Conservation (phyloP, 2,113 vertebrate species). For the Bagarius yarrelli region DNA sequence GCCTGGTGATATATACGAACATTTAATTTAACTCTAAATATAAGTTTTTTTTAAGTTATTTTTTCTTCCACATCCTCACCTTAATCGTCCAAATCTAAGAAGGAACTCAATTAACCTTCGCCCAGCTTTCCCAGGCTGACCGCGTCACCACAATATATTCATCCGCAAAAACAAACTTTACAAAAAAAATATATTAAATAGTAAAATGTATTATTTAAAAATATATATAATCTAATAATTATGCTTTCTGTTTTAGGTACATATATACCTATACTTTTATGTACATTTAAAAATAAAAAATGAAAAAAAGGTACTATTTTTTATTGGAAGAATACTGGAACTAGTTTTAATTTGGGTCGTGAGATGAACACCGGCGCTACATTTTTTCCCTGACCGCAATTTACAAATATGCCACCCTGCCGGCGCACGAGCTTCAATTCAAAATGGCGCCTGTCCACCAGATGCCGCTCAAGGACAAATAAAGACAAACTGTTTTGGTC, state of each 20-base stretch:
- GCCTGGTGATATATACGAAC: background rate
- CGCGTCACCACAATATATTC: background rate
- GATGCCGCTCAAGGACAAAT: constrained; percentile 35
- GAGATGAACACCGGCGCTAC: no score
- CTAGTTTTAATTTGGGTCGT: no score
- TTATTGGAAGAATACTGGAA: no score
- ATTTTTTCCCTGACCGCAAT: no score
- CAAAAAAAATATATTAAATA: no score
- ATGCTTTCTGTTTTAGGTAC: background rate
- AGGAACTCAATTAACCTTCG: background rate
- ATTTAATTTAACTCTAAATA: background rate
- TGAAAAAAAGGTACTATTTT: no score
- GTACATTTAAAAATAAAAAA: background rate
- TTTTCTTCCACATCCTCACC: background rate
- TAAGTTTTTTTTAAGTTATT: background rate
- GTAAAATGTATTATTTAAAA: background rate
- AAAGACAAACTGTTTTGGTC: background rate
- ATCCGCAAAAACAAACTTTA: background rate
- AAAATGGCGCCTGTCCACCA: constrained; percentile 17
- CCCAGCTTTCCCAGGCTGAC: background rate
- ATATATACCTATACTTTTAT: background rate
- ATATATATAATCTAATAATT: background rate
- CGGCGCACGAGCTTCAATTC: background rate
- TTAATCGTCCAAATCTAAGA: background rate
- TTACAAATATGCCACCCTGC: no score